phyloP scores from a whole-genome alignment of 2,797 vertebrate species.

The Cyclopterus lumpus region DNA sequence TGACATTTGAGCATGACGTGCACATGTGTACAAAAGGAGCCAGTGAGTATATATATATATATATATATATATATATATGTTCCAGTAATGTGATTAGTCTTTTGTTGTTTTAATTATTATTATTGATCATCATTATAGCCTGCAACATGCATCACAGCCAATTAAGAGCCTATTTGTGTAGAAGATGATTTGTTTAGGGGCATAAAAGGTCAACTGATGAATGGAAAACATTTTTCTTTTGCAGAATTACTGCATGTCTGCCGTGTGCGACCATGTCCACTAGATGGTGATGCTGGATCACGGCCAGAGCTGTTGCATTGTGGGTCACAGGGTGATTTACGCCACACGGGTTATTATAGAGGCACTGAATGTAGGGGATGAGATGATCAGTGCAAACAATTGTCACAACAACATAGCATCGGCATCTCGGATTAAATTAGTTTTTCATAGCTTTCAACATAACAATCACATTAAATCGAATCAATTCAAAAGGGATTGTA shows the following conservation, averaged over 20 bases:
- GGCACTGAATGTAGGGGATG: neutral
- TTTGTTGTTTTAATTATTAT: neutral
- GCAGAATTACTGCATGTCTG: neutral
- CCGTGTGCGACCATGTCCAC: constrained; percentile 15
- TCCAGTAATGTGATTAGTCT: neutral
- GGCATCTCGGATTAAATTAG: neutral
- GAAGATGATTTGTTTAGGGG: neutral
- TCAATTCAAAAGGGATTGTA: neutral
- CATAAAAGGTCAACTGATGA: neutral
- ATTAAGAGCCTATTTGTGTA: neutral
- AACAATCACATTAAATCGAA: neutral
- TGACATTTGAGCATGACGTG: too few species aligned
- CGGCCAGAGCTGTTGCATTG: neutral
- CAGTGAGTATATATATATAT: too few species aligned
- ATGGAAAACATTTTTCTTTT: neutral
- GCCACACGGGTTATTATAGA: neutral
- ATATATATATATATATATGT: neutral
- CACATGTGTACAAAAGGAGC: neutral
- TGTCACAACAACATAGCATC: neutral
- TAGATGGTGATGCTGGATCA: constrained; percentile 35
- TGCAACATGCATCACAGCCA: neutral
- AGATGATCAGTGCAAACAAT: neutral
- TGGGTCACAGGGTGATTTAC: neutral
- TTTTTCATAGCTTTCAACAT: neutral
- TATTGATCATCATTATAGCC: neutral